Evolutionary conservation across 35 echinoderm and acorn worm genomes (phyloP), one percentile per base, ranked within the genome.

Genomic region (Diadema setosum): DNA sequence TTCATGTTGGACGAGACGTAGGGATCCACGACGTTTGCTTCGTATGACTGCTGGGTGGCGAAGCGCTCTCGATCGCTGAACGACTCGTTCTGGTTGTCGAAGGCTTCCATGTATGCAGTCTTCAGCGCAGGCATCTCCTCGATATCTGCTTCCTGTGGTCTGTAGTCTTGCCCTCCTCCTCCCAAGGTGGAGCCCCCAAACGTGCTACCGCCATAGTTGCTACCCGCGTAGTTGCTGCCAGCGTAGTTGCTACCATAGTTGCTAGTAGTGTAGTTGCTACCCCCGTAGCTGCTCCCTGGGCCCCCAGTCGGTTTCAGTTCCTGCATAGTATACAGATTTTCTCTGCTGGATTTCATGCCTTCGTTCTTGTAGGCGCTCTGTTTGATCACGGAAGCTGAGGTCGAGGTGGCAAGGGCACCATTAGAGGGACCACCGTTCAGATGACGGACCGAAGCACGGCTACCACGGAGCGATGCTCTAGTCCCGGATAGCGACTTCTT

Each of bases 391-490:
- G 73, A 78, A 44, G 26, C 73, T 5, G 73, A 78, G 2, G 73
- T 42, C 29, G 73, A 25, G 29, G 73, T 35, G 35, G 37, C 11
- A 21, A 43, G 27, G 25, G 14, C 37, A 15, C 73, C 73, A 21
- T 78, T 78, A 7, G 73, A 42, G 27, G 44, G 39, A 24, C 40
- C 40, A 9, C 34, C 73, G 14, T 41, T 41, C 2, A 78, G 35
- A 41, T 78, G 29, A 4, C 73, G 73, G 44, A 91, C 46, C 31
- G 89, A 91, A 23, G 82, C 89, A 23, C 87, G 87, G 69, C 92
- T 94, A 46, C 63, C 85, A 3, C 85, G 60, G 3, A 87, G 45
- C 20, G 85, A 87, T 42, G 61, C 69, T 31, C 24, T 70, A 11
- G 84, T 65, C 3, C 84, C 39, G 41, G 52, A 70, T 9, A 89